Evolutionary conservation across 2,888 invertebrate genomes (phyloP), one percentile per base, ranked within the genome.

Genomic region (Cancer borealis): DNA sequence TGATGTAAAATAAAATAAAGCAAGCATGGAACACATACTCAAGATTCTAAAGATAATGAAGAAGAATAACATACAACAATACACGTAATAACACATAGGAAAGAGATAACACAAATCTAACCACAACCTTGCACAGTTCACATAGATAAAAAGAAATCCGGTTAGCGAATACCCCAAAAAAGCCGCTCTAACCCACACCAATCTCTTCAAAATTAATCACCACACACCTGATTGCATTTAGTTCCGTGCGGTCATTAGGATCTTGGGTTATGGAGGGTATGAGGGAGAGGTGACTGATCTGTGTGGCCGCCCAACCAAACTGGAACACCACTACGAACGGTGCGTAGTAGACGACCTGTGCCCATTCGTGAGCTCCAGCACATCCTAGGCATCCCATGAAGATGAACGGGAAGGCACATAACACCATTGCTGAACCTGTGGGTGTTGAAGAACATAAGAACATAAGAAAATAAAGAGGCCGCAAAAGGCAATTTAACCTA

Each of bases 301-400:
- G 99, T 0, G 98, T 98, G 0, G 98, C 97, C 5, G 99, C 99
- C 99, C 99, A 99, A 26, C 99, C 99, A 97, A 99, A 98, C 97
- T 99, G 99, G 96, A 98, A 98, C 96, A 99, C 98, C 89, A 98
- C 96, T 92, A 98, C 98, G 96, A 98, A 98, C 92, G 98, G 97
- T 47, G 97, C 97, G 96, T 98, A 98, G 96, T 98, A 98, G 96
- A 98, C 97, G 96, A 98, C 97, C 96, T 98, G 97, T 45, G 98
- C 98, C 97, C 97, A 97, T 96, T 97, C 97, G 45, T 93, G 87
- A 73, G 95, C 30, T 0, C 30, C 21, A 10, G 5, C 97, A 96
- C 98, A 98, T 92, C 97, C 97, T 95, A 98, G 97, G 96, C 98
- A 98, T 88, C 97, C 97, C 4, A 98, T 97, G 97, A 99, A 99